Base-by-base conservation (phyloP, 2,888 invertebrate species). In the Gymnosoma rotundatum region DNA sequence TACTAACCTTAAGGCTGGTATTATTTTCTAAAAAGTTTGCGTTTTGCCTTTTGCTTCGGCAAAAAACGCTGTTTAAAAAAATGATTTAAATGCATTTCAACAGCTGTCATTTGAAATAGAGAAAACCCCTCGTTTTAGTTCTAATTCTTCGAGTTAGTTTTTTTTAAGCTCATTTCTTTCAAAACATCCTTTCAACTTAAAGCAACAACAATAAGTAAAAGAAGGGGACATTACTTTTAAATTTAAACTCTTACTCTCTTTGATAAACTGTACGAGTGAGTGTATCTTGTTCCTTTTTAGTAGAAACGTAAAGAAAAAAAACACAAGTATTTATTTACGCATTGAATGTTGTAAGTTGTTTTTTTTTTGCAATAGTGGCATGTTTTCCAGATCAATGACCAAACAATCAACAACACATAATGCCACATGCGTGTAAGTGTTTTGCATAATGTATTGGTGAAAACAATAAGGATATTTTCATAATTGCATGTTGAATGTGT, bases 381-480 rank as follows among this genome's bases (percentile, higher is more conserved):
- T 84, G 81, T 86, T 86, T 86, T 86, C 86, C 84, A 86, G 86
- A 86, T 86, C 86, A 86, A 86, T 86, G 86, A 86, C 86, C 84
- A 84, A 78, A 73, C 84, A 81, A 76, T 76, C 76, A 78, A 66
- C 81, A 60, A 50, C 64, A 79, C 58, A 84, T 38, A 73, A 74
- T 80, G 58, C 63, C 73, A 79, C 70, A 75, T 75, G 75, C 64
- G 74, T 79, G 58, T 83, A 79, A 70, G 74, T 70, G 32, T 61
- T 78, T 69, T 54, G 61, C 60, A 42, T 50, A 32, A 36, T 63
- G 76, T 78, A 25, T 81, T 81, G 75, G 81, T 70, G 52, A 20
- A 70, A 78, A 84, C 84, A 84, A 81, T 81, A 81, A 81, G 81
- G 81, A 84, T 73, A 78, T 81, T 81, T 83, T 67, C 38, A 66